phyloP scores from a whole-genome alignment of 2,113 vertebrate species.

The Pogona vitticeps region DNA sequence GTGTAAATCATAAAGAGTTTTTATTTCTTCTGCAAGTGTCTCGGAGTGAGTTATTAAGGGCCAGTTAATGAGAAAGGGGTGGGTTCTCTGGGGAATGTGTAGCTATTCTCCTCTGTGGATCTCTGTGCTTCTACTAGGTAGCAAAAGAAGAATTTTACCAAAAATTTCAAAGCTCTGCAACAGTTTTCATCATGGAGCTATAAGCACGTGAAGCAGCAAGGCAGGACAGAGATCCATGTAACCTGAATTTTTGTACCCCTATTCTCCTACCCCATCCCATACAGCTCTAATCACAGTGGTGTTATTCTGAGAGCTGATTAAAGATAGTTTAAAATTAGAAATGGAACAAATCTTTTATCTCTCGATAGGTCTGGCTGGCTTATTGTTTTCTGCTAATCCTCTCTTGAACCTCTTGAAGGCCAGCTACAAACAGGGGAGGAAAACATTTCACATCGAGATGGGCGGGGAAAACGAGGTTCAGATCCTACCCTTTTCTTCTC shows the following conservation, averaged over 20 bases:
- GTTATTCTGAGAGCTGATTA: neutral
- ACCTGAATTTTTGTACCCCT: neutral
- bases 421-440: neutral
- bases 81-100: too few relatives aligned
- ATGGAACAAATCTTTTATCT: slow-evolving; percentile 52
- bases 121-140: too few relatives aligned
- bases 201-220: too few relatives aligned
- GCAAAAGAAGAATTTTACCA: too few relatives aligned
- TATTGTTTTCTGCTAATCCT: slow-evolving; percentile 19
- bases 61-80: too few relatives aligned
- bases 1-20: too few relatives aligned
- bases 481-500: rapidly evolving
- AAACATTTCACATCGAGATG: neutral
- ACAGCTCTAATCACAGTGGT: neutral
- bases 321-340: slow-evolving; percentile 61
- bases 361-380: slow-evolving; percentile 11
- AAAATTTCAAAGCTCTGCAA: too few relatives aligned
- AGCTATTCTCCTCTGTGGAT: too few relatives aligned
- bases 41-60: too few relatives aligned
- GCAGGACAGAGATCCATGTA: too few relatives aligned
- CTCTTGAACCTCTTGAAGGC: slow-evolving; percentile 49
- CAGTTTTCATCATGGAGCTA: too few relatives aligned
- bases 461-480: neutral
- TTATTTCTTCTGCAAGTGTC: too few relatives aligned
- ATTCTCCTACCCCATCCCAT: neutral